Evolutionary conservation across 2,888 invertebrate genomes (phyloP).

Genomic region (Dorcus parallelipipedus): DNA sequence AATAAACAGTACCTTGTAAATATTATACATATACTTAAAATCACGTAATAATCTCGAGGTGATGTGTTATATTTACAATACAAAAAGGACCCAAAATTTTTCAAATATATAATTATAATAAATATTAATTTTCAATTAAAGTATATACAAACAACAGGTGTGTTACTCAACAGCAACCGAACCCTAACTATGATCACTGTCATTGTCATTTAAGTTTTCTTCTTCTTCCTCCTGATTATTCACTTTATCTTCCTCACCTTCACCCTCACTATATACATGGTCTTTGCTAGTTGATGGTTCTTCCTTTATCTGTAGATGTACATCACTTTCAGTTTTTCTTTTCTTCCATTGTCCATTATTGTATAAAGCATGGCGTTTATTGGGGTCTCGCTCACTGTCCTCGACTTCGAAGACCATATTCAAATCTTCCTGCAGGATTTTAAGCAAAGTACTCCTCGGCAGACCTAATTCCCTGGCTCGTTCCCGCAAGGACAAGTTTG

Average conservation of each 20-base stretch:
- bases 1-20: conserved; percentile 47
- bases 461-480: conserved; percentile 45
- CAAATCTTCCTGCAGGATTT: conserved; percentile 45
- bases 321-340: conserved; percentile 12
- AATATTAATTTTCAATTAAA: conserved; percentile 22
- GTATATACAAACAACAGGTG: conserved; percentile 18
- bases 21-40: conserved; percentile 32
- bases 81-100: conserved; percentile 43
- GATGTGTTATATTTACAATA: conserved; percentile 41
- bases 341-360: conserved; percentile 36
- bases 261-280: background rate
- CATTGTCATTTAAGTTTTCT: background rate
- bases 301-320: conserved; percentile 8
- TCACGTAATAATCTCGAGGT: conserved; percentile 42
- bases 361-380: conserved; percentile 32
- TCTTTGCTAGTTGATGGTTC: conserved; percentile 11
- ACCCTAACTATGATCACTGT: conserved; percentile 7
- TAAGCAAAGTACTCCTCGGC: conserved; percentile 47
- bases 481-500: conserved; percentile 47
- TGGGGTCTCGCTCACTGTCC: conserved; percentile 27
- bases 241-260: conserved; percentile 3
- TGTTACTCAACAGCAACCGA: conserved; percentile 22
- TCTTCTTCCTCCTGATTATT: conserved; percentile 3
- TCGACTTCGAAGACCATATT: conserved; percentile 38
- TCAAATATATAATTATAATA: conserved; percentile 37